phyloP scores from a whole-genome alignment of 2,888 invertebrate species.

The Patella pellucida region DNA sequence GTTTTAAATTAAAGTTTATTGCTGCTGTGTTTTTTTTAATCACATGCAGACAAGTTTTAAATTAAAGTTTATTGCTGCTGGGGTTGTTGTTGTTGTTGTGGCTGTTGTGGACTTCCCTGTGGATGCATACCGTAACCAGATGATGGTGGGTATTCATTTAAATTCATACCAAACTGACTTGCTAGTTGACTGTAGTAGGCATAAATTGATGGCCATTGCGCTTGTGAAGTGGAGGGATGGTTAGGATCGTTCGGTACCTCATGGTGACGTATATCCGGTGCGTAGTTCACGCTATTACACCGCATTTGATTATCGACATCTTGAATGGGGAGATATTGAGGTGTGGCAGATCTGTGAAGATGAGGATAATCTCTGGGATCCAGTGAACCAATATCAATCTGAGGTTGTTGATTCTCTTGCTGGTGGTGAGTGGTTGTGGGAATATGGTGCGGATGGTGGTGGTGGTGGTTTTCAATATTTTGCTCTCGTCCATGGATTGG shows the following conservation, averaged over 20 bases:
- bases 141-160: conserved; percentile 36
- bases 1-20: too few species aligned
- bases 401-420: too few species aligned
- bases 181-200: conserved; percentile 47
- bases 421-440: too few species aligned
- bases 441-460: too few species aligned
- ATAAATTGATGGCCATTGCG: conserved; percentile 43
- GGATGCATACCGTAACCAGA: background rate
- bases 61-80: too few species aligned
- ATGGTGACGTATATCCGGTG: background rate
- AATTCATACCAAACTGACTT: conserved; percentile 47
- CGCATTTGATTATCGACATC: background rate
- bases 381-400: too few species aligned
- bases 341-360: background rate
- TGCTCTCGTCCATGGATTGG: too few species aligned
- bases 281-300: background rate
- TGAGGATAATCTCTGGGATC: background rate
- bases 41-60: too few species aligned
- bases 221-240: conserved; percentile 4
- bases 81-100: background rate
- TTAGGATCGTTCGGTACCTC: background rate
- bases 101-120: background rate
- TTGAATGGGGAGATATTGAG: background rate
- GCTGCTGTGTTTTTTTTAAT: too few species aligned
- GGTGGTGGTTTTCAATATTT: too few species aligned